Evolutionary conservation across 2,888 invertebrate genomes (phyloP).

Genomic region (Dione vanillae): DNA sequence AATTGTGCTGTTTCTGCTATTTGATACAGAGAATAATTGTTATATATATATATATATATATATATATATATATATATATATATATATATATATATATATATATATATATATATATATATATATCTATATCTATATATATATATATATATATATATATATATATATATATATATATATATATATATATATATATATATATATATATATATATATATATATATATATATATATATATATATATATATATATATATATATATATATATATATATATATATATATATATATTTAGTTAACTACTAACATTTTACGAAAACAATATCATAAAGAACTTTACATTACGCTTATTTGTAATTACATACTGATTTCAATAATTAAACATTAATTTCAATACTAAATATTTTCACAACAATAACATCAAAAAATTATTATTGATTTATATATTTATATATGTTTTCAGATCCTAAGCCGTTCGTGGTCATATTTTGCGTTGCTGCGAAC

Average conservation of each 20-base stretch:
- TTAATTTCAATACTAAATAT: too few species aligned
- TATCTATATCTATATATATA: not conserved
- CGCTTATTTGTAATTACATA: too few species aligned
- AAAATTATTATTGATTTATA: too few species aligned
- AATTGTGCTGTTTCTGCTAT: conserved; percentile 31
- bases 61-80: not conserved
- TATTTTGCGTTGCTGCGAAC: conserved; percentile 70
- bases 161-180: not conserved
- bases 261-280: not conserved
- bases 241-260: not conserved
- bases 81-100: not conserved
- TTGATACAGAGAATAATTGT: not conserved
- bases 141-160: not conserved
- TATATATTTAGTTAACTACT: too few species aligned
- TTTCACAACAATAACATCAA: too few species aligned
- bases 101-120: not conserved
- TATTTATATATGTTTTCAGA: conserved; percentile 63
- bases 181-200: not conserved
- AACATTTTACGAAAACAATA: too few species aligned
- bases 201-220: not conserved
- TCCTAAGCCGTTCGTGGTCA: conserved; percentile 70
- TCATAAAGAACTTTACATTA: too few species aligned
- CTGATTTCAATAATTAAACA: too few species aligned
- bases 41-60: not conserved
- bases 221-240: not conserved